Conservation (phyloP, 2,797 vertebrate genomes). For the Rhadinocentrus ornatus region DNA sequence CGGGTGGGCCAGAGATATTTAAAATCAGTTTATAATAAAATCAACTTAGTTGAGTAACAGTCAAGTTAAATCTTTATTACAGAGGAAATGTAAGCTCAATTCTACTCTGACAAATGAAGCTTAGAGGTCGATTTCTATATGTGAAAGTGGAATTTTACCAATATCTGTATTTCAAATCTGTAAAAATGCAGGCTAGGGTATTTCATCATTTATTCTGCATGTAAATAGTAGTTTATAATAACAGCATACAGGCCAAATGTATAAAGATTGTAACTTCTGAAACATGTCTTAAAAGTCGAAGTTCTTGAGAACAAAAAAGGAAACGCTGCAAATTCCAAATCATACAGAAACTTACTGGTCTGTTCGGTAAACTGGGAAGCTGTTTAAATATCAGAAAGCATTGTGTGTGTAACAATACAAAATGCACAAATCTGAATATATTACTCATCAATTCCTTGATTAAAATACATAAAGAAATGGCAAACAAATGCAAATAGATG, state of each 20-base stretch:
- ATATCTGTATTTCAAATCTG: constrained; percentile 6
- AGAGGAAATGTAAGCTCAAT: constrained; percentile 18
- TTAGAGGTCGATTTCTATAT: neutral
- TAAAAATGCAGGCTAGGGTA: neutral
- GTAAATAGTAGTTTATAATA: constrained; percentile 8
- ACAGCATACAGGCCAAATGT: constrained; percentile 7
- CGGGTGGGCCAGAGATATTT: constrained; percentile 48
- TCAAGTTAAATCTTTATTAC: constrained; percentile 50
- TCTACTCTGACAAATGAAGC: neutral
- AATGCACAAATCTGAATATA: neutral
- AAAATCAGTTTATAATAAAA: constrained; percentile 57
- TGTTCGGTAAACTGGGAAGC: too few species aligned
- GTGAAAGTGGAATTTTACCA: neutral
- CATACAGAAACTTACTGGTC: too few species aligned
- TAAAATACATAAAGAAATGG: neutral
- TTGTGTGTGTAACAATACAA: too few species aligned
- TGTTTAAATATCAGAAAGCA: too few species aligned
- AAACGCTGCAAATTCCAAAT: too few species aligned
- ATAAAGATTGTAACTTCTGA: constrained; percentile 16
- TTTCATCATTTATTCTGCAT: constrained; percentile 12
- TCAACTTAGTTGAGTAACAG: constrained; percentile 47
- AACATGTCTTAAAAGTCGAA: neutral
- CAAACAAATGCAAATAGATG: neutral
- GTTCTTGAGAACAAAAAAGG: too few species aligned
- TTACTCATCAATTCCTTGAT: neutral